Evolutionary conservation across 2,113 vertebrate species (phyloP).

Genomic region (Salminus brasiliensis): DNA sequence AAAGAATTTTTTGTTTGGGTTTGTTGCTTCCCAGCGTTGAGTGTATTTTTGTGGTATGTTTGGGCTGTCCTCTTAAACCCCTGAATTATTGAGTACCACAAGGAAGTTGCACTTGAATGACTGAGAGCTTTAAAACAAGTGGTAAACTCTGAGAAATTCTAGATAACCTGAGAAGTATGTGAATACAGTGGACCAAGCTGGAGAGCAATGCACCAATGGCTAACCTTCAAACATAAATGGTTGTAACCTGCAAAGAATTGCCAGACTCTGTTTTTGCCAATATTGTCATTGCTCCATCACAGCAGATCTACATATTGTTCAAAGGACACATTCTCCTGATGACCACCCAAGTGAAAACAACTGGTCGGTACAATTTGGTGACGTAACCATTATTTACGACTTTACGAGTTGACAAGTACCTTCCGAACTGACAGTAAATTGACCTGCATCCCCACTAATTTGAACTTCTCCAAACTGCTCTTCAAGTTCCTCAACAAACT

Average conservation of each 20-base stretch:
- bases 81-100: background rate
- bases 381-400: background rate
- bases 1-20: constrained; percentile 26
- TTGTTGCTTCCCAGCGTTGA: background rate
- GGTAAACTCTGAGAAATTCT: too few relatives aligned
- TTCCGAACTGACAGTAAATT: background rate
- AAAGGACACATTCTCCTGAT: background rate
- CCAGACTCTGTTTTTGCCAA: too few relatives aligned
- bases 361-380: background rate
- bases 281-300: background rate
- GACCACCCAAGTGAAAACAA: background rate
- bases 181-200: too few relatives aligned
- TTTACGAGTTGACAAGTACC: background rate
- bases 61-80: background rate
- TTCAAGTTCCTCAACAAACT: constrained; percentile 6
- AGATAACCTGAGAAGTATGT: too few relatives aligned
- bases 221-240: too few relatives aligned
- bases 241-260: too few relatives aligned
- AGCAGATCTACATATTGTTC: background rate
- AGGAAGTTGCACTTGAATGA: too few relatives aligned
- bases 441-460: background rate
- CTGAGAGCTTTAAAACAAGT: too few relatives aligned
- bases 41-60: background rate
- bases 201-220: too few relatives aligned
- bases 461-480: background rate